Evolutionary conservation across 2,797 vertebrate species (phyloP), one percentile per base, ranked within the genome.

Genomic region (Platyrinchus mystaceus): DNA sequence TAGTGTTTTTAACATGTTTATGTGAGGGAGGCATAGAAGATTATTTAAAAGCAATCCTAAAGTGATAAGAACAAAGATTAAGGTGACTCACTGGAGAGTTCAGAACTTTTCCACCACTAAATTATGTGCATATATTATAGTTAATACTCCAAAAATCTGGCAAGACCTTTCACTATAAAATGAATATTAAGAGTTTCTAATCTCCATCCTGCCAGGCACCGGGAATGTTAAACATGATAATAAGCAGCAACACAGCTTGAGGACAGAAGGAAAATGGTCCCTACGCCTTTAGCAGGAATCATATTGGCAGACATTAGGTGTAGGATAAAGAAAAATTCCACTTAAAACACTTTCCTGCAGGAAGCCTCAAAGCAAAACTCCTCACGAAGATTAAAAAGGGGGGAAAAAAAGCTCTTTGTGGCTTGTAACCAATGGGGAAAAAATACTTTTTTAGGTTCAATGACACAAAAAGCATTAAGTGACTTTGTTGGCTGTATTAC

Each of bases 201-300:
- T 97, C 85, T 97, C 86, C 89, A 39, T 79, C 94, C 89, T 95
- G 89, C 91, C 89, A 94, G 84, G 90, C 89, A 75, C 49, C 73
- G 36, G 70, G 90, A 96, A 95, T 89, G 89, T 85, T 95, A 91
- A 97, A 94, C 87, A 93, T 64, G 86, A 87, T 95, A 96, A 96
- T 91, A 96, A 96, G 94, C 82, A 92, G 89, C 46, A 78, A 96
- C 90, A 93, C 78, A 97, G 91, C 86, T 97, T 97, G 96, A 97
- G 88, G 85, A 96, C 92, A 93, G 88, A 79, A 97, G 84, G 91
- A 95, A 96, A 97, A 94, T 64, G 84, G 90, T 92, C 75, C 90
- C 91, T 93, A 49, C 0, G 64, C 73, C 47, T 93, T 53, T 55
- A 93, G 96, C 63, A 94, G 92, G 96, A 88, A 60, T 83, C 94